phyloP scores from a whole-genome alignment of 2,113 vertebrate species.

The Cebidichthys violaceus region DNA sequence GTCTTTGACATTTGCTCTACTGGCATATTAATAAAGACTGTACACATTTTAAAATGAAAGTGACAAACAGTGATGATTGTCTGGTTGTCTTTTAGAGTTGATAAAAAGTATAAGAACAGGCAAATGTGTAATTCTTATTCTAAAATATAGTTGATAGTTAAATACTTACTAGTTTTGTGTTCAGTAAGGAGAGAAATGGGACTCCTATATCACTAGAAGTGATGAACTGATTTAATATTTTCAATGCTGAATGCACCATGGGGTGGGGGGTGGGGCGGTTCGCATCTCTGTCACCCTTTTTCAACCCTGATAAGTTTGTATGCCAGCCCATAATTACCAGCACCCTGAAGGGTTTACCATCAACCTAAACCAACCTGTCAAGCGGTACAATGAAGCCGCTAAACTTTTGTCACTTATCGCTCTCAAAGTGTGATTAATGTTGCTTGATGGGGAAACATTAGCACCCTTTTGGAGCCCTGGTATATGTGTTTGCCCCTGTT shows the following conservation, averaged over 20 bases:
- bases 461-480: conserved; percentile 47
- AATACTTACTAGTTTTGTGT: not conserved
- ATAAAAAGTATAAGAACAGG: not conserved
- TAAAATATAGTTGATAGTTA: not conserved
- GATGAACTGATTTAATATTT: not conserved
- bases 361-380: conserved; percentile 31
- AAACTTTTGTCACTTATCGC: conserved; percentile 42
- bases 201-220: not conserved
- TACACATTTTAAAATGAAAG: no score
- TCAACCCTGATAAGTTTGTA: not conserved
- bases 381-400: conserved; percentile 24
- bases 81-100: not conserved
- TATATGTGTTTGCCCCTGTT: conserved; percentile 39
- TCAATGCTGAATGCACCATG: not conserved
- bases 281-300: no score
- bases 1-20: no score
- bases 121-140: not conserved
- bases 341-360: conserved; percentile 10
- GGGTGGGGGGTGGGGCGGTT: no score
- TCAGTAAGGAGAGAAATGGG: not conserved
- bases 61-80: no score
- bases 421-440: conserved; percentile 70
- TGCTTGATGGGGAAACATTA: conserved; percentile 68
- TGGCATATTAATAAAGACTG: no score
- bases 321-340: not conserved